Conservation (phyloP, 2,888 invertebrate genomes). For the Drosophila infuscata region DNA sequence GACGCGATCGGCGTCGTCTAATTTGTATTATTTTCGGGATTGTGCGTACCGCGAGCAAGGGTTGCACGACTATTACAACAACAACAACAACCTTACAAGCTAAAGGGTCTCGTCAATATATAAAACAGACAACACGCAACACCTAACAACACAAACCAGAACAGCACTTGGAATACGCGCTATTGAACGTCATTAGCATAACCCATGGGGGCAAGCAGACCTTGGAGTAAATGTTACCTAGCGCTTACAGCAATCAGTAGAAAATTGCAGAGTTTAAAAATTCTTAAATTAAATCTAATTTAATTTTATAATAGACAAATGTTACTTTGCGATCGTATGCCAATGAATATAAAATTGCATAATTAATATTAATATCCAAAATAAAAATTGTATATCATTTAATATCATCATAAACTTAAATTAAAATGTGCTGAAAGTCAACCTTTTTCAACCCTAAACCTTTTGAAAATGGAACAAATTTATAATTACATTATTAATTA, state of each 20-base stretch:
- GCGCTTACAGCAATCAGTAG: neutral
- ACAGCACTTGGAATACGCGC: neutral
- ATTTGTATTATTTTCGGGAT: slow-evolving; percentile 44
- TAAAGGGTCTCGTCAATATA: slow-evolving; percentile 12
- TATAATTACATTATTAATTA: neutral
- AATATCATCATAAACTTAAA: neutral
- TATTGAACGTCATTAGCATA: slow-evolving; percentile 3
- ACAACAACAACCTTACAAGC: neutral
- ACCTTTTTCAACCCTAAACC: neutral
- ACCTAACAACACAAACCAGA: neutral
- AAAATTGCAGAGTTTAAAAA: neutral
- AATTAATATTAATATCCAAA: neutral
- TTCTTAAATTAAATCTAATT: neutral
- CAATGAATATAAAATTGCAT: neutral
- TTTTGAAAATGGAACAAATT: neutral
- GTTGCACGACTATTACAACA: slow-evolving; percentile 25
- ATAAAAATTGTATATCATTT: neutral
- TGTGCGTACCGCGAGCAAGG: slow-evolving; percentile 37
- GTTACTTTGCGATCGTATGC: neutral
- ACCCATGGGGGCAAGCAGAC: neutral
- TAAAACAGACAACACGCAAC: neutral
- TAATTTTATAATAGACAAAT: neutral
- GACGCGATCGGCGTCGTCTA: slow-evolving; percentile 14
- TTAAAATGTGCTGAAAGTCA: neutral
- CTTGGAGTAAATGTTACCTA: neutral